phyloP scores from a whole-genome alignment of 1,140 invertebrate genomes.

The Pentalonia nigronervosa region DNA sequence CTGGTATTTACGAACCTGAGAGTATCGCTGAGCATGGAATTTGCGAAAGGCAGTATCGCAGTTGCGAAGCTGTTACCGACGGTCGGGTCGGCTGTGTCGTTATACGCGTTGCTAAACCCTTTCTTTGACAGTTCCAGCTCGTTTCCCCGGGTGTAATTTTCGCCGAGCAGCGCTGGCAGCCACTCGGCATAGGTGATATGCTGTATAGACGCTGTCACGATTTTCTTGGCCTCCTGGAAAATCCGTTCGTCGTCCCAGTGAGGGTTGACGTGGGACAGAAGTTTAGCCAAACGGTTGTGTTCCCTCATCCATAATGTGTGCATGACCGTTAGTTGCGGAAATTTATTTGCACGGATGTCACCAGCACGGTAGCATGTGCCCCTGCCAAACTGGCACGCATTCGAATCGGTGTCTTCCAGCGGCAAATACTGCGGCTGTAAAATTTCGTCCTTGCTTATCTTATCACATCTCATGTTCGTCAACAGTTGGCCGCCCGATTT shows the following conservation, averaged over 20 bases:
- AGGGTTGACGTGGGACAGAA: slow-evolving; percentile 70
- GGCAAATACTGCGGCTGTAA: not conserved
- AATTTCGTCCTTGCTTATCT: slow-evolving; percentile 36
- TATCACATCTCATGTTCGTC: slow-evolving; percentile 61
- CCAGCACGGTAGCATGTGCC: slow-evolving; percentile 63
- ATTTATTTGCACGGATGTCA: slow-evolving; percentile 79
- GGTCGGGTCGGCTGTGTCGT: slow-evolving; percentile 69
- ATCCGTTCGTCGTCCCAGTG: slow-evolving; percentile 80
- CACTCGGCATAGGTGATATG: slow-evolving; percentile 90
- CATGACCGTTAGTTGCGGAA: slow-evolving; percentile 79
- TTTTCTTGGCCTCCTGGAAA: slow-evolving; percentile 81
- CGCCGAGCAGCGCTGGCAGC: slow-evolving; percentile 75
- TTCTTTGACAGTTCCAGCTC: slow-evolving; percentile 37
- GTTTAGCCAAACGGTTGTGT: slow-evolving; percentile 85
- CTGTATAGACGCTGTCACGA: slow-evolving; percentile 86
- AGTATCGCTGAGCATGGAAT: slow-evolving; percentile 71
- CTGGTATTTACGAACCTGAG: slow-evolving; percentile 62
- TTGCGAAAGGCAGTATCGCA: slow-evolving; percentile 74
- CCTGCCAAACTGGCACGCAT: slow-evolving; percentile 59
- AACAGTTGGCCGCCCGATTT: slow-evolving; percentile 68
- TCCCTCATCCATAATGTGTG: slow-evolving; percentile 87
- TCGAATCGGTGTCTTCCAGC: not conserved
- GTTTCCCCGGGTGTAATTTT: slow-evolving; percentile 42
- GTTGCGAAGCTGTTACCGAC: slow-evolving; percentile 78
- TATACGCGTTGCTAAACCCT: slow-evolving; percentile 65